These are phyloP conservation scores for Agrypnus murinus DNA, from an alignment of 2,888 invertebrate species.

Conservation along the genomic window DNA sequence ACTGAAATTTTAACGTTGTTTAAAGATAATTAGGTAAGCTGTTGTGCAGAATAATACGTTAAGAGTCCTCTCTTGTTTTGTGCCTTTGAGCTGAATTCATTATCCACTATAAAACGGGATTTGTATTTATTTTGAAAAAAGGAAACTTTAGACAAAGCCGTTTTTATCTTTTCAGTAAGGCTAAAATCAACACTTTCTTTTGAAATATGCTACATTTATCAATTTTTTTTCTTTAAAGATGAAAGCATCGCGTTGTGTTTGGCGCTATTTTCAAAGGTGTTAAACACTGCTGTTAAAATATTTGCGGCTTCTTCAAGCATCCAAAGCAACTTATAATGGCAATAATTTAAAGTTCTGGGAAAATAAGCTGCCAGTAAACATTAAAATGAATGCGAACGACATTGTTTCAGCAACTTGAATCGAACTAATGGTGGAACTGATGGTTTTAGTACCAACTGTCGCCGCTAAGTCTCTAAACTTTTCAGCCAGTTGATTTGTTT, in stretches of 20 bases:
- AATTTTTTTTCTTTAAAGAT: background rate
- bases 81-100: background rate
- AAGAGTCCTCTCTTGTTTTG: constrained; percentile 15
- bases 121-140: background rate
- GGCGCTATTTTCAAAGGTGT: background rate
- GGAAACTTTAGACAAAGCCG: too few species aligned
- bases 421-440: constrained; percentile 59
- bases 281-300: background rate
- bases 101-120: background rate
- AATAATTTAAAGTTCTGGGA: constrained; percentile 35
- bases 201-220: too few species aligned
- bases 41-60: constrained; percentile 26
- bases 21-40: constrained; percentile 25
- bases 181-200: too few species aligned
- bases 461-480: constrained; percentile 63
- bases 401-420: constrained; percentile 56
- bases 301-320: constrained; percentile 1
- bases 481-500: constrained; percentile 62
- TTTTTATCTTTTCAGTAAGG: too few species aligned
- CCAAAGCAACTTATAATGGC: constrained; percentile 8
- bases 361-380: constrained; percentile 43
- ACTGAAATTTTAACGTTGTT: constrained; percentile 27
- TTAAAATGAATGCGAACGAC: constrained; percentile 57
- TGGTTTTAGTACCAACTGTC: constrained; percentile 61
- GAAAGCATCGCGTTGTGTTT: background rate